Base-by-base conservation (phyloP, 2,797 vertebrate species). In the Zalophus californianus region DNA sequence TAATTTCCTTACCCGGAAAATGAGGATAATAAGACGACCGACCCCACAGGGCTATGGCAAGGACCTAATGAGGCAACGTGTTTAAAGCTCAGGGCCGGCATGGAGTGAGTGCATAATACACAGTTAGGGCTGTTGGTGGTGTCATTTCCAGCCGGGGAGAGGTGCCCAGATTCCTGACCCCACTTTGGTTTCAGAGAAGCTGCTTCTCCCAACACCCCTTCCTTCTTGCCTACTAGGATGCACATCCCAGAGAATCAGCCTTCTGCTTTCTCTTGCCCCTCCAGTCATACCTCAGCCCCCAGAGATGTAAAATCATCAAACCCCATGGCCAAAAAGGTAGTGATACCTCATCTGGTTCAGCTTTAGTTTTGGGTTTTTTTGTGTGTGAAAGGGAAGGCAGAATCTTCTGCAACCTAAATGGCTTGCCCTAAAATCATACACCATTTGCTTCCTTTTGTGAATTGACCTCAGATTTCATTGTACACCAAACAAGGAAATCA, bases 401-500 rank as follows among this genome's bases (percentile, higher is more conserved):
- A 82, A 56, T 38, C 52, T 83, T 92, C 58, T 68, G 25, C 62
- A n/a, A 23, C 7, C 13, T 25, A 11, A 35, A 58, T 4, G 32
- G 1, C 38, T 87, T 18, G 54, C 50, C 64, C 38, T 60, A 35
- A 91, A 50, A 90, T 79, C 77, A 21, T 29, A 41, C 21, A 52
- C 32, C 12, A 0, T 84, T 87, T 68, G 38, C 12, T 84, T 70
- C 89, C 90, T 91, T 84, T 80, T 93, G 84, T 87, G 84, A 94
- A 78, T 93, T 93, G 93, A 97, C 75, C 93, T 97, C 90, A 70
- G 80, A 94, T 50, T 95, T 90, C 52, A 20, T 41, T 93, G 60
- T 73, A 93, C 29, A 73, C 87, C 64, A 75, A 83, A 98, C 72
- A 96, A 97, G 97, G 96, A 98, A 97, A 95, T 92, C 80, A 73